These are phyloP conservation scores for Rana temporaria DNA, from an alignment of 2,113 vertebrate genomes.

Conservation along the genomic window DNA sequence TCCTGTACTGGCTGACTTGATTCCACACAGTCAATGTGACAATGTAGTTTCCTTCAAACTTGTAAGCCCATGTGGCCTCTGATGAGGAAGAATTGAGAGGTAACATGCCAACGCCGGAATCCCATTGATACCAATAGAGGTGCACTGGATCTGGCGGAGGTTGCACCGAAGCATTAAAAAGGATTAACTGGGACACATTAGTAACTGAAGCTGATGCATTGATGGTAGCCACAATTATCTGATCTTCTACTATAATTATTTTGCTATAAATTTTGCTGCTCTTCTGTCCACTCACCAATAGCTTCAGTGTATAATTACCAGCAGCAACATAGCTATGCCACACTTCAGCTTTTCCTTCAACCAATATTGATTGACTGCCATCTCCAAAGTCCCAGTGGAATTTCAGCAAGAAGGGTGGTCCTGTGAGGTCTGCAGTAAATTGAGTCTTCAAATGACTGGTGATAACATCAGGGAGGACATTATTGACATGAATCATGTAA, in stretches of 20 bases:
- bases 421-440: slow-evolving; percentile 65
- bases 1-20: slow-evolving; percentile 67
- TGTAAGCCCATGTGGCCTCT: slow-evolving; percentile 70
- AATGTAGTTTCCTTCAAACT: slow-evolving; percentile 66
- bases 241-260: slow-evolving; percentile 67
- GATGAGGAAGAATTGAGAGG: slow-evolving; percentile 50
- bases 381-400: slow-evolving; percentile 78
- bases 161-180: slow-evolving; percentile 64
- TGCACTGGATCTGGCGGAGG: slow-evolving; percentile 58
- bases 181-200: slow-evolving; percentile 65
- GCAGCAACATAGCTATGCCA: slow-evolving; percentile 66
- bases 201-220: slow-evolving; percentile 54
- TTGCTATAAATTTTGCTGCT: slow-evolving; percentile 56
- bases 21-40: slow-evolving; percentile 69
- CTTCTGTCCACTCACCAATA: slow-evolving; percentile 66
- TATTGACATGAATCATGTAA: slow-evolving; percentile 64
- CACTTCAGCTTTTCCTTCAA: slow-evolving; percentile 61
- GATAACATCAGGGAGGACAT: slow-evolving; percentile 67
- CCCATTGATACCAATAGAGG: slow-evolving; percentile 69
- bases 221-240: slow-evolving; percentile 63
- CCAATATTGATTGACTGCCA: slow-evolving; percentile 57
- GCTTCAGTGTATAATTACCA: slow-evolving; percentile 64
- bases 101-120: slow-evolving; percentile 48
- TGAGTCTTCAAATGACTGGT: slow-evolving; percentile 57
- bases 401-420: slow-evolving; percentile 60